Evolutionary conservation across 2,888 invertebrate species (phyloP), one percentile per base, ranked within the genome.

Genomic region (Caenorhabditis sinica): DNA sequence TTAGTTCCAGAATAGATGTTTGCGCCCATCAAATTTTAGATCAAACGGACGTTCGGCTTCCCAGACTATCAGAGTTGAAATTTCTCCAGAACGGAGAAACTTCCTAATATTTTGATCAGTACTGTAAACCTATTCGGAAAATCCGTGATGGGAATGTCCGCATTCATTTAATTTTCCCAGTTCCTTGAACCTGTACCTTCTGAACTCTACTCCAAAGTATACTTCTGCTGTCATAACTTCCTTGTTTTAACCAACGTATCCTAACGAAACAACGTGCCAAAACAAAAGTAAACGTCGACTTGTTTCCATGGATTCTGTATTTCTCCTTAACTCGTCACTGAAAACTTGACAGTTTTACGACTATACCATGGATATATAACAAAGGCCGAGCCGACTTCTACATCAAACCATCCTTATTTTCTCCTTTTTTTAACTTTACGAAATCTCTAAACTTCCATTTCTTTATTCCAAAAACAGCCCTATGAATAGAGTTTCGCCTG

Each of bases 291-390:
- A 63, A 61, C 61, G 61, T 36, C 5, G 17, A 17, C 36, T 61
- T 61, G 63, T 63, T 33, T 20, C 63, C 15, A 63, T 63, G 56
- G 28, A 25, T 25, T 11, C 40, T 40, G 40, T 40, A 40, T 40
- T 65, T 65, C 65, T 5, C 65, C 45, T 65, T 17, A 65, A 65
- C 45, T n/a, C 30, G 65, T 65, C 65, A 45, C 15, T 56, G 6
- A 65, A 17, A 43, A 23, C 15, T 65, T 45, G 65, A 65, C 17
- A 65, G 28, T 49, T 65, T 65, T 65, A 65, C 65, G 65, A 28
- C 28, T 23, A 30, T 15, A 45, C 45, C 65, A 65, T 65, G 45
- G 45, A 45, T 45, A 65, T 56, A 56, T 56, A 56, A 56, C 9
- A 28, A 25, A 15, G 15, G 15, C 4, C 25, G 5, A 6, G 2